Percentiles rank a stretch among this genome's conserved stretches.
Evolutionary conservation across 1,140 invertebrate species (phyloP).

Genomic region (Muscidifurax raptorellus): DNA sequence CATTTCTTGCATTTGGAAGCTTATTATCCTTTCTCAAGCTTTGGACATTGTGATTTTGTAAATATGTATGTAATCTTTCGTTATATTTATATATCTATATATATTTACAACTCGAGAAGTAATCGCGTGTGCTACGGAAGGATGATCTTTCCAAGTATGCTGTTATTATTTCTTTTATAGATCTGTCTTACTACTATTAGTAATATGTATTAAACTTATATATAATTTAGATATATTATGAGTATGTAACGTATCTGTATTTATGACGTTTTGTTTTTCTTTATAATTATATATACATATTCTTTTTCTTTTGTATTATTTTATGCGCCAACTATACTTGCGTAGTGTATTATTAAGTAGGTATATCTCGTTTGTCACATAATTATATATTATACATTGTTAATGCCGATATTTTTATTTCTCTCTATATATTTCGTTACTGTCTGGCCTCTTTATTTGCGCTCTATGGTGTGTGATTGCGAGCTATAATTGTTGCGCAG

Average conservation of each 20-base stretch:
- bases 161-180: background rate
- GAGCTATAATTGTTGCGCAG: conserved; percentile 8
- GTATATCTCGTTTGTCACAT: background rate
- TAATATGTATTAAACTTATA: too few species aligned
- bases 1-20: conserved; percentile 2
- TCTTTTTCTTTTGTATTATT: background rate
- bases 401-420: conserved; percentile 11
- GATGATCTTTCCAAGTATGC: conserved; percentile 25
- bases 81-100: background rate
- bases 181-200: background rate
- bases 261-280: background rate
- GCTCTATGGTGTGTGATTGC: conserved; percentile 10
- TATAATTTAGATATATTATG: background rate
- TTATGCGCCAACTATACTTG: background rate
- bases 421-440: background rate
- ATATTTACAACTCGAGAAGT: background rate
- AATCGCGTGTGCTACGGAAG: background rate
- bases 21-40: background rate
- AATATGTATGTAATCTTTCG: background rate
- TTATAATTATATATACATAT: background rate
- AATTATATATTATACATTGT: background rate
- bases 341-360: conserved; percentile 12
- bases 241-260: conserved; percentile 4
- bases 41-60: background rate
- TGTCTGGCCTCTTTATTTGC: conserved; percentile 22